These are phyloP conservation scores for Heliothis virescens DNA, from an alignment of 1,140 invertebrate genomes.

Conservation along the genomic window DNA sequence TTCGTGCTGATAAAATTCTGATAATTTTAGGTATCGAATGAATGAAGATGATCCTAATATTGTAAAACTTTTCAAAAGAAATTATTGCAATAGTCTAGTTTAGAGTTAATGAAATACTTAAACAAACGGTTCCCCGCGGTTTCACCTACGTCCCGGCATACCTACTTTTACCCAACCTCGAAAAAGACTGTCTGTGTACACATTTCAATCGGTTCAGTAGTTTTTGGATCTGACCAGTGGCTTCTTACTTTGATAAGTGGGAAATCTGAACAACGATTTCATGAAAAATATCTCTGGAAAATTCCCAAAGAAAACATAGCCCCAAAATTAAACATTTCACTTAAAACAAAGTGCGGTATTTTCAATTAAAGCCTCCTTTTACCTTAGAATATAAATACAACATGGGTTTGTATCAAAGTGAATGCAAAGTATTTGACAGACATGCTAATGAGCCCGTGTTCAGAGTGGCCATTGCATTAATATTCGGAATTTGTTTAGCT, in stretches of 20 bases:
- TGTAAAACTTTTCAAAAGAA: too few relatives aligned
- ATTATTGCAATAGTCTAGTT: neutral
- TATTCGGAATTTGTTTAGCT: constrained; percentile 41
- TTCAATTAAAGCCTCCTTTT: neutral
- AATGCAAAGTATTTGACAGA: constrained; percentile 45
- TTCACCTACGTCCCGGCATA: too few relatives aligned
- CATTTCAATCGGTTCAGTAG: too few relatives aligned
- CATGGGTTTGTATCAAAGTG: constrained; percentile 29
- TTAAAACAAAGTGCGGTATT: neutral
- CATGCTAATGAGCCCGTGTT: constrained; percentile 17
- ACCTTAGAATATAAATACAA: constrained; percentile 16
- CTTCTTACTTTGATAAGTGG: too few relatives aligned
- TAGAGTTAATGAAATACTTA: too few relatives aligned
- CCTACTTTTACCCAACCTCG: too few relatives aligned
- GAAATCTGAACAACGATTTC: too few relatives aligned
- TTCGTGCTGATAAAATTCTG: neutral
- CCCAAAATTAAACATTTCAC: neutral
- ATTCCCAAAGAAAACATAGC: too few relatives aligned
- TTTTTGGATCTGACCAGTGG: too few relatives aligned
- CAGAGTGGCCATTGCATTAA: constrained; percentile 39
- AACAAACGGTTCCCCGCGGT: too few relatives aligned
- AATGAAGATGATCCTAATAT: neutral
- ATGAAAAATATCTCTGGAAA: too few relatives aligned
- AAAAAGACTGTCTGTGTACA: too few relatives aligned
- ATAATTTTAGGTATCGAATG: constrained; percentile 6